Conservation (phyloP, 2,113 vertebrate species). For the Dasyprocta punctata region DNA sequence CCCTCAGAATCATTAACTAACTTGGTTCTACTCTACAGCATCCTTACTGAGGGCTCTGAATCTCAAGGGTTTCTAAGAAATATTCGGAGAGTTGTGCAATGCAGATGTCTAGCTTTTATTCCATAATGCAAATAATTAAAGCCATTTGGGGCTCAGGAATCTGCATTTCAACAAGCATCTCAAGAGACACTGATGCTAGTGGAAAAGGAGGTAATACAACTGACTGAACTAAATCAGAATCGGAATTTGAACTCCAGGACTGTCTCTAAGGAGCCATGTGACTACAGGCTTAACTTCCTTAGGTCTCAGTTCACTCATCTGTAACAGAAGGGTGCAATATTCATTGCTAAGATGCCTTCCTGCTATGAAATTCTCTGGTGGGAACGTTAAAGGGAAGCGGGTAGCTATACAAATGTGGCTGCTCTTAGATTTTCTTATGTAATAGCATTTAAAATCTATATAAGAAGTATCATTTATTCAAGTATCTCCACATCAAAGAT, state of each 20-base stretch:
- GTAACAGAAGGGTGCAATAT: neutral
- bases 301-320: neutral
- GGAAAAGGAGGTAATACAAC: neutral
- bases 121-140: neutral
- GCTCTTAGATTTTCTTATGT: neutral
- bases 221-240: neutral
- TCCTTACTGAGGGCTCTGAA: neutral
- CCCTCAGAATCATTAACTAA: neutral
- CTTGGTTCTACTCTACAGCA: neutral
- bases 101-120: neutral
- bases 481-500: neutral
- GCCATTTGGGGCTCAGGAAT: neutral
- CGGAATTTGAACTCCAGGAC: neutral
- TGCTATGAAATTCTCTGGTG: neutral
- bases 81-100: neutral
- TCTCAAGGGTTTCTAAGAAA: neutral
- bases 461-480: neutral
- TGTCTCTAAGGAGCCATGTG: neutral
- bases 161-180: neutral
- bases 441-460: slow-evolving; percentile 1
- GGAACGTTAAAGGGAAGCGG: neutral
- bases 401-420: neutral
- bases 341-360: neutral
- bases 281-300: neutral
- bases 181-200: neutral